These are phyloP conservation scores for Carassius auratus DNA, from an alignment of 2,113 vertebrate genomes.

Conservation along the genomic window DNA sequence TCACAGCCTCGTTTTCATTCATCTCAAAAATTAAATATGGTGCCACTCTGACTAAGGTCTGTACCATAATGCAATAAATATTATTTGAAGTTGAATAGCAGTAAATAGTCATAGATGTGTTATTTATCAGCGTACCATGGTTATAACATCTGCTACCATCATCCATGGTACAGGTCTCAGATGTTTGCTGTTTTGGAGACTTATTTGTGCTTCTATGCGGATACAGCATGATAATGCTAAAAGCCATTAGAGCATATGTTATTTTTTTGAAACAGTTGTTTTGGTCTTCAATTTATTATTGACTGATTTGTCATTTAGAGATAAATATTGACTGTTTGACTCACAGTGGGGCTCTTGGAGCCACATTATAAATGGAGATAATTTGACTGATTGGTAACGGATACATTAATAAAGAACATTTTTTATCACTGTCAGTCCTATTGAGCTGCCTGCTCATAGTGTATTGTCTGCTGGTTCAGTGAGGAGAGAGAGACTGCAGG, in stretches of 20 bases:
- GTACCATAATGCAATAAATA: background rate
- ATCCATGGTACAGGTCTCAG: background rate
- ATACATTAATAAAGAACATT: background rate
- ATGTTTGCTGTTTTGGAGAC: background rate
- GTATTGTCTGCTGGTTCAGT: background rate
- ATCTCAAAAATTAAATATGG: no score
- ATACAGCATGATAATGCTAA: conserved; percentile 1
- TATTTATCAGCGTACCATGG: background rate
- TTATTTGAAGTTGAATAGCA: background rate
- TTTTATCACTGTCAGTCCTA: background rate
- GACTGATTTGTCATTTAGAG: background rate
- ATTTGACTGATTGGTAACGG: conserved; percentile 19
- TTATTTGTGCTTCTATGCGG: conserved; percentile 10
- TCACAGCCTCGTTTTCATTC: background rate
- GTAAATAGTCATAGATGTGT: background rate
- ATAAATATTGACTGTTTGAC: conserved; percentile 38
- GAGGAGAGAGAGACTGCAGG: background rate
- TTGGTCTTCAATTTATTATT: conserved; percentile 36
- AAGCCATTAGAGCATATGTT: background rate
- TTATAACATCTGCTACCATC: background rate
- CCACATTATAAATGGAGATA: background rate
- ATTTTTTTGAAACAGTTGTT: background rate
- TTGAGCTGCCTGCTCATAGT: conserved; percentile 14
- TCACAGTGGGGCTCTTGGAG: background rate
- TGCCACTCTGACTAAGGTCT: no score